A percentile compares a stretch with the other conserved stretches of the same genome.
phyloP scores from a whole-genome alignment of 1,140 invertebrate species.

The Pararge aegeria region DNA sequence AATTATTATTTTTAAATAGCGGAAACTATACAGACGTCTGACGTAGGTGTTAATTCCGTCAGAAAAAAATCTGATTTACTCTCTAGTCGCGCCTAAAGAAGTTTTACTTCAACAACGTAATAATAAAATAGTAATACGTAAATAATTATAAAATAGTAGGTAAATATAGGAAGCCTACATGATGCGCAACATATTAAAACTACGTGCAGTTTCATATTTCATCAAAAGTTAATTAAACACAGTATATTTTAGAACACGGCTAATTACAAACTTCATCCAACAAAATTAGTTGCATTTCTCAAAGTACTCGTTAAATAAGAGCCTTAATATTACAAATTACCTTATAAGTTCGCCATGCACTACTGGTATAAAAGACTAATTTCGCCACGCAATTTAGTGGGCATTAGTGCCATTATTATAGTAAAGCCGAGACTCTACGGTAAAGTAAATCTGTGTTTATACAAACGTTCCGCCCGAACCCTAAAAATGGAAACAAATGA shows the following conservation, averaged over 20 bases:
- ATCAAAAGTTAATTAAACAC: background rate
- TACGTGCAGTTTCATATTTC: background rate
- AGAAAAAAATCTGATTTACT: no score
- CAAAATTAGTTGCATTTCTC: background rate
- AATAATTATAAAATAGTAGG: no score
- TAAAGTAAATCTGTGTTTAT: slow-evolving; percentile 21
- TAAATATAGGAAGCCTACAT: no score
- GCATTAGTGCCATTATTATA: slow-evolving; percentile 11
- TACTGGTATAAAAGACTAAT: background rate
- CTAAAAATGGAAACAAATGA: slow-evolving; percentile 36
- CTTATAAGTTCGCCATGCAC: background rate
- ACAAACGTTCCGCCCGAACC: slow-evolving; percentile 19
- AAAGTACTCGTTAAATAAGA: background rate
- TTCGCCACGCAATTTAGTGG: slow-evolving; percentile 11
- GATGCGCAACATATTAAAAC: background rate
- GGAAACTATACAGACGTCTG: no score
- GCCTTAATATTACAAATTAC: slow-evolving; percentile 8
- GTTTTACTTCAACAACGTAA: no score
- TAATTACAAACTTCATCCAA: slow-evolving; percentile 1
- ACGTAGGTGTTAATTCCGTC: no score
- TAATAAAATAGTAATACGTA: no score
- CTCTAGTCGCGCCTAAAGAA: no score
- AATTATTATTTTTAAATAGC: no score
- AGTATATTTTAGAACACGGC: background rate
- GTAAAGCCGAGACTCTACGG: slow-evolving; percentile 13